A percentile compares a stretch with the other conserved stretches of the same genome.
Conservation (phyloP, 2,797 vertebrate species). For the Epinephelus coioides region DNA sequence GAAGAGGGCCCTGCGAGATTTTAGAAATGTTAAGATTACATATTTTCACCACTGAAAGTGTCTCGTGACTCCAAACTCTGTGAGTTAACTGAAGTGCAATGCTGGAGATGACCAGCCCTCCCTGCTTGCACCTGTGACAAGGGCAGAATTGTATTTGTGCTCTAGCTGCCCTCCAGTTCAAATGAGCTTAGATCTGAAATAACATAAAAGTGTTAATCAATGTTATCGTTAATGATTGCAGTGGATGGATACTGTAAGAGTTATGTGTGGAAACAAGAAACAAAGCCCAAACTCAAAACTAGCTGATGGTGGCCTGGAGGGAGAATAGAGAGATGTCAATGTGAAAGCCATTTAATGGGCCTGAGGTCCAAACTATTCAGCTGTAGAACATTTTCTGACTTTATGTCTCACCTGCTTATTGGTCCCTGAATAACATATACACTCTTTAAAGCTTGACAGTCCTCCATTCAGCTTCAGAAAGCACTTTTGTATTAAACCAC, state of each 20-base stretch:
- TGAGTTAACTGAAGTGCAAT: background rate
- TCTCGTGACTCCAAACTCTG: background rate
- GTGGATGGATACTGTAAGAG: background rate
- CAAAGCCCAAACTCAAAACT: background rate
- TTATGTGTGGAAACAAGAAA: background rate
- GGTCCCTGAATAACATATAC: background rate
- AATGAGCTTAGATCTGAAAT: background rate
- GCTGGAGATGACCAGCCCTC: background rate
- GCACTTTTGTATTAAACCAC: background rate
- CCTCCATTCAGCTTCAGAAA: no score
- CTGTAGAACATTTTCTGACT: background rate
- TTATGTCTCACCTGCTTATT: background rate
- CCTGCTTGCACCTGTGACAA: background rate
- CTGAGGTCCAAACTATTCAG: background rate
- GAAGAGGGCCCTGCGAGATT: background rate
- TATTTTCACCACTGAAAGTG: background rate
- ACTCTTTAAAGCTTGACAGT: background rate
- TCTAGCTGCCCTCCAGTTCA: background rate
- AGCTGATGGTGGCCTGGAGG: no score
- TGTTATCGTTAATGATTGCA: background rate
- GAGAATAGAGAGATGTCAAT: background rate
- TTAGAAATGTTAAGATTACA: slow-evolving; percentile 4
- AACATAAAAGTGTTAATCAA: background rate
- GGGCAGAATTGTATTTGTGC: background rate
- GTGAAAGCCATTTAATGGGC: background rate